A percentile compares a stretch with the other conserved stretches of the same genome.
Conservation (phyloP, 2,888 invertebrate genomes). For the Gibbula magus region DNA sequence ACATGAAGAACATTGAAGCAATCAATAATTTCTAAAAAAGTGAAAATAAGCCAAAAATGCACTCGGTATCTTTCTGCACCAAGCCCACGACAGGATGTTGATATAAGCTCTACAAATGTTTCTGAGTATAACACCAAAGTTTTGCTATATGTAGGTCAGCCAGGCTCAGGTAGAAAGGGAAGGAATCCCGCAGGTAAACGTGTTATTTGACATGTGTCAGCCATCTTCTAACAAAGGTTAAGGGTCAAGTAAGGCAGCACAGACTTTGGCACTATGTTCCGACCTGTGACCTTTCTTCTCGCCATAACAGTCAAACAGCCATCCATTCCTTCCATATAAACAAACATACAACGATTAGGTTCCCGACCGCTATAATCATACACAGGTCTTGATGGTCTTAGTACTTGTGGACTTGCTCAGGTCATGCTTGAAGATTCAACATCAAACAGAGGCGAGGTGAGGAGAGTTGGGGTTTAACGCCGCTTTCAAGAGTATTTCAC, state of each 20-base stretch:
- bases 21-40: too few species aligned
- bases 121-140: too few species aligned
- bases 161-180: neutral
- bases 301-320: neutral
- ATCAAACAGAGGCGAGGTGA: too few species aligned
- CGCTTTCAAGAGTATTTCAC: too few species aligned
- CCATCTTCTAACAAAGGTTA: slow-evolving; percentile 7
- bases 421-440: too few species aligned
- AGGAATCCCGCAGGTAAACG: slow-evolving; percentile 7
- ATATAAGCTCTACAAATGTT: too few species aligned
- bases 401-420: too few species aligned
- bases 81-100: too few species aligned
- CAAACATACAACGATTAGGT: neutral
- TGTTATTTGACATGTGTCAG: slow-evolving; percentile 12
- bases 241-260: neutral
- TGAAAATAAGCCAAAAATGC: too few species aligned
- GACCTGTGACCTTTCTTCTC: neutral
- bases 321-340: slow-evolving; percentile 3
- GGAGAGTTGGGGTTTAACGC: too few species aligned
- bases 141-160: neutral
- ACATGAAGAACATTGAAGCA: too few species aligned
- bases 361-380: neutral
- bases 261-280: neutral
- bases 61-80: too few species aligned
- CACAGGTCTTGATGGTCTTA: neutral